Evolutionary conservation across 2,113 vertebrate genomes (phyloP).

Genomic region (Mobula hypostoma): DNA sequence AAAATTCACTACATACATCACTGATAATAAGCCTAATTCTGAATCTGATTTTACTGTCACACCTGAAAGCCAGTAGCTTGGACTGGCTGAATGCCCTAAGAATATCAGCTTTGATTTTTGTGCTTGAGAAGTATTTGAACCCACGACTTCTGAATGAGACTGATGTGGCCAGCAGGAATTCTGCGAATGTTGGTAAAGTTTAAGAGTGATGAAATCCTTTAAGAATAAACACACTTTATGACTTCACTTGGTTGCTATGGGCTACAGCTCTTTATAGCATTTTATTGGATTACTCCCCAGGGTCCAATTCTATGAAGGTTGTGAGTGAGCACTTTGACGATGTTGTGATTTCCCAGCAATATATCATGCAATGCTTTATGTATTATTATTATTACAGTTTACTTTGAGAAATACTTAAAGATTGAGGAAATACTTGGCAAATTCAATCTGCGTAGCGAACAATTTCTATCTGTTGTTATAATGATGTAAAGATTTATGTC

Average conservation of each 20-base stretch:
- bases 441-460: background rate
- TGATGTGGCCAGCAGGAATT: background rate
- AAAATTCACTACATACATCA: too few relatives aligned
- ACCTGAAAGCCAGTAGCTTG: background rate
- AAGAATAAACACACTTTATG: background rate
- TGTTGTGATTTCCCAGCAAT: background rate
- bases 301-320: background rate
- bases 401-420: background rate
- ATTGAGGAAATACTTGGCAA: background rate
- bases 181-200: background rate
- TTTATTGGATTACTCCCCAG: background rate
- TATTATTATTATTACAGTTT: background rate
- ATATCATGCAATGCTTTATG: background rate
- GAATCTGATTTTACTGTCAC: background rate
- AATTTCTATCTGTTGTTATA: background rate
- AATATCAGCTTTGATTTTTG: background rate
- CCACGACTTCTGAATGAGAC: background rate
- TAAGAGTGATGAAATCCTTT: background rate
- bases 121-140: background rate
- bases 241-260: background rate
- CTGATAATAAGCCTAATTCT: too few relatives aligned
- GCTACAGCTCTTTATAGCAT: background rate
- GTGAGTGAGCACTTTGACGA: background rate
- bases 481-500: background rate
- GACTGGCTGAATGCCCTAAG: background rate